A percentile compares a stretch with the other conserved stretches of the same genome.
Conservation (phyloP, 1,140 invertebrate genomes). For the Habropoda laboriosa region DNA sequence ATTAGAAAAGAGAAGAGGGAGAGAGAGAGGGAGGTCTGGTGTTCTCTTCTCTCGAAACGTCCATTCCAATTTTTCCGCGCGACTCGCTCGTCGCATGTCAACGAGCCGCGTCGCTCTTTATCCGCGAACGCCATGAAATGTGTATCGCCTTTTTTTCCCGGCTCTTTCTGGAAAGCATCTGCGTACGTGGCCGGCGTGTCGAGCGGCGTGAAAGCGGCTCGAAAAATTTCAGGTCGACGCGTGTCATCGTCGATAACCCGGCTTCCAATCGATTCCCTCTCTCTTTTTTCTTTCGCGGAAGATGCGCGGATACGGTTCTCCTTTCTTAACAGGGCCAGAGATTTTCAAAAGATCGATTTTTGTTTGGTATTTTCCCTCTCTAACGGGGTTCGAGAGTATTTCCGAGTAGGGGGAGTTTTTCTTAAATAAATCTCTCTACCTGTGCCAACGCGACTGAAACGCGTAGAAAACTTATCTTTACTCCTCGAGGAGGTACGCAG, state of each 20-base stretch:
- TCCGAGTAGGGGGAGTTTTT: too few species aligned
- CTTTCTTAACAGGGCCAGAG: too few species aligned
- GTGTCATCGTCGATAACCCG: background rate
- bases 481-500: too few species aligned
- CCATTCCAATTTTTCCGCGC: slow-evolving; percentile 48
- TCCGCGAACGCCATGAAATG: slow-evolving; percentile 29
- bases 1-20: slow-evolving; percentile 17
- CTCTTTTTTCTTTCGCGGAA: too few species aligned
- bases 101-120: slow-evolving; percentile 23
- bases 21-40: background rate
- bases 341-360: too few species aligned
- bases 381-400: too few species aligned
- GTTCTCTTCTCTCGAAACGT: slow-evolving; percentile 15
- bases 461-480: too few species aligned
- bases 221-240: slow-evolving; percentile 45
- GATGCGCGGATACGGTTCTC: too few species aligned
- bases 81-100: slow-evolving; percentile 37
- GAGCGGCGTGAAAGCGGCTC: slow-evolving; percentile 50
- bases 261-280: too few species aligned
- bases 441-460: too few species aligned
- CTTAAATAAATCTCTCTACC: too few species aligned
- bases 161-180: slow-evolving; percentile 54
- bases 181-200: slow-evolving; percentile 49
- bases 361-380: too few species aligned
- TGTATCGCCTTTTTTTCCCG: slow-evolving; percentile 4